Conservation (phyloP, 2,888 invertebrate species). For the Odontocerum albicorne region DNA sequence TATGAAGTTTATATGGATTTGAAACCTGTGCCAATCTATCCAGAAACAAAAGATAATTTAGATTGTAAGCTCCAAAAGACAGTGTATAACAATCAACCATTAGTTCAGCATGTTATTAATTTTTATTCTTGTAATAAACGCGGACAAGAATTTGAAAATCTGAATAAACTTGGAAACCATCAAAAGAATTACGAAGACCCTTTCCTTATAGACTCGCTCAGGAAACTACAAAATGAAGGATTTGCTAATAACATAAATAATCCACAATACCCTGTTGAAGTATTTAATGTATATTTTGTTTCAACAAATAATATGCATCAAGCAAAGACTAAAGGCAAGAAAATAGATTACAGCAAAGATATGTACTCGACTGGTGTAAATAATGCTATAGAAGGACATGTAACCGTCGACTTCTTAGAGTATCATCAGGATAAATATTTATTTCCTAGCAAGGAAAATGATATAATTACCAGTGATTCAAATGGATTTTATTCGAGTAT, state of each 20-base stretch:
- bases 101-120: slow-evolving; percentile 4
- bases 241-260: not conserved
- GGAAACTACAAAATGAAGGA: not conserved
- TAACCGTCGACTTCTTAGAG: too few species aligned
- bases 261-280: not conserved
- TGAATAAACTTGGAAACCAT: not conserved
- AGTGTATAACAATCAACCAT: not conserved
- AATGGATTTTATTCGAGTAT: too few species aligned
- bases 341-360: slow-evolving; percentile 1
- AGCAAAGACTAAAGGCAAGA: not conserved
- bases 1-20: too few species aligned
- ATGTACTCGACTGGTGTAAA: too few species aligned
- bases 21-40: too few species aligned
- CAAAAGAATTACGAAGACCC: not conserved
- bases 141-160: not conserved
- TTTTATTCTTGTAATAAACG: slow-evolving; percentile 2
- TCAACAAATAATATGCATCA: not conserved
- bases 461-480: too few species aligned
- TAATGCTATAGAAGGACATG: too few species aligned
- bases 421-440: too few species aligned
- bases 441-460: too few species aligned
- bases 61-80: slow-evolving; percentile 8
- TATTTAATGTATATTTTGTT: slow-evolving; percentile 6
- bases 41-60: too few species aligned
- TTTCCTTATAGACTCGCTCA: not conserved